These are phyloP conservation scores for Drosophila obscura DNA, from an alignment of 1,140 invertebrate species.

Conservation along the genomic window DNA sequence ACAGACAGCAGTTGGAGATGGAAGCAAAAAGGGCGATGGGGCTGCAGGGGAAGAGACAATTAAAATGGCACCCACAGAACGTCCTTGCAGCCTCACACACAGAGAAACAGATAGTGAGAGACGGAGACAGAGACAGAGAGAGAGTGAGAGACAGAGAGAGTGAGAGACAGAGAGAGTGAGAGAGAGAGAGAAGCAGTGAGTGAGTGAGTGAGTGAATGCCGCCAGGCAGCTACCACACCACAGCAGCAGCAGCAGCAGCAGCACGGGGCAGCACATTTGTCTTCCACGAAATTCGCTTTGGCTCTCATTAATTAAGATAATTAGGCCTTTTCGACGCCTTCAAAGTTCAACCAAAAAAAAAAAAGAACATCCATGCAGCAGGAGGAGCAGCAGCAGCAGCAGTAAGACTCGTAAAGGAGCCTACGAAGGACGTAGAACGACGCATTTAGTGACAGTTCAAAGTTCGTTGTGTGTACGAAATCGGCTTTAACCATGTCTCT, in stretches of 20 bases:
- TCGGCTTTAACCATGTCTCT: too few species aligned
- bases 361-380: slow-evolving; percentile 18
- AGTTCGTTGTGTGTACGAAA: slow-evolving; percentile 23
- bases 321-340: slow-evolving; percentile 81
- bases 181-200: too few species aligned
- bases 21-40: too few species aligned
- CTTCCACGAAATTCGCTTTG: slow-evolving; percentile 80
- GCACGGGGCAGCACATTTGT: slow-evolving; percentile 59
- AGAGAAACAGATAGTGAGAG: slow-evolving; percentile 1
- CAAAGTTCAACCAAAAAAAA: slow-evolving; percentile 70
- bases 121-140: background rate
- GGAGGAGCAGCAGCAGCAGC: too few species aligned
- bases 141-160: slow-evolving; percentile 10
- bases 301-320: slow-evolving; percentile 82
- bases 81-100: slow-evolving; percentile 59
- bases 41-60: slow-evolving; percentile 58
- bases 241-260: background rate
- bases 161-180: background rate
- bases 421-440: background rate
- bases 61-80: slow-evolving; percentile 77
- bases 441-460: slow-evolving; percentile 57
- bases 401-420: background rate
- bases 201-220: slow-evolving; percentile 53
- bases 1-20: slow-evolving; percentile 14
- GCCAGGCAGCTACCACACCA: slow-evolving; percentile 29